Evolutionary conservation across 1,140 invertebrate genomes (phyloP), one percentile per base, ranked within the genome.

Genomic region (Thalassaphorura encarpata): DNA sequence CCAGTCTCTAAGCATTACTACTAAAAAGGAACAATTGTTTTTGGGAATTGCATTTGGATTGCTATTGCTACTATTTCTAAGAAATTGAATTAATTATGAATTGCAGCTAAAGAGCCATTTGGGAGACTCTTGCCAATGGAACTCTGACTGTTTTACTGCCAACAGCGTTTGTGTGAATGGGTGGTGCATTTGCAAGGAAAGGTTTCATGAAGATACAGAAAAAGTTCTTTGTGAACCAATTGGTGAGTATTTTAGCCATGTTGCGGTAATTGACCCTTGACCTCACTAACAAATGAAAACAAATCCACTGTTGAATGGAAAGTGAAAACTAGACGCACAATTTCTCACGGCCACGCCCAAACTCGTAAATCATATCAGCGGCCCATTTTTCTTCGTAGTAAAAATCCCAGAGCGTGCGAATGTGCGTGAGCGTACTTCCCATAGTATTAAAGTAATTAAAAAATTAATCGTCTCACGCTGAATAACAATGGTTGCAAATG

Each of bases 121-220:
- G 6, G 86, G 85, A 13, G 85, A 89, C 69, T 68, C 84, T 27
- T 89, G 85, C 70, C 75, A 76, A n/a, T 75, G 78, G 33, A 80
- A 84, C 65, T 72, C 72, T 24, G 85, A 89, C 67, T 89, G 87
- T 68, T 72, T 77, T 1, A 79, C 86, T 60, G 75, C 77, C 15
- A 78, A 84, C 63, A 84, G 83, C 56, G 72, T 77, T 50, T 89
- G 87, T 68, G 72, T 81, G 2, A 72, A 75, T 23, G 81, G 83
- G 2, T 79, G 81, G 1, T 91, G 88, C 69, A 76, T 53, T 24
- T 63, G 61, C 42, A 43, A 36, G 51, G 56, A 49, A 24, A 42
- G 53, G 1, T 63, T 45, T 43, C 53, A 56, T 21, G 60, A 62
- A 33, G 61, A 63, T 33, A 1, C 46, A 16, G 61, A 59, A 29